phyloP scores from a whole-genome alignment of 2,797 vertebrate genomes.

The Apogon talboti region DNA sequence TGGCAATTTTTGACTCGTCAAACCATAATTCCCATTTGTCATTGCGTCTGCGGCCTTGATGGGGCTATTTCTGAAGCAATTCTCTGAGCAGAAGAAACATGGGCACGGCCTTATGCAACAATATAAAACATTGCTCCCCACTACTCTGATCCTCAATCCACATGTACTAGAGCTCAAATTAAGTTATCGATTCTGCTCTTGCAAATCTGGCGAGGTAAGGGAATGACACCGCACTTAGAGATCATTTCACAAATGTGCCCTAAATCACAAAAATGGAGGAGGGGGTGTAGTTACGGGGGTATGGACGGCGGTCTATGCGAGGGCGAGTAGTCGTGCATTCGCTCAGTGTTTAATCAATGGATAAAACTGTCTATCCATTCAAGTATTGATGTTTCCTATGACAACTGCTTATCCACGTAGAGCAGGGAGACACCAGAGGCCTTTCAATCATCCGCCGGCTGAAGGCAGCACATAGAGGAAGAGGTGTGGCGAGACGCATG shows the following conservation, averaged over 20 bases:
- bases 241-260: slow-evolving; percentile 78
- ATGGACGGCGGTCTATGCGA: slow-evolving; percentile 43
- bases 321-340: slow-evolving; percentile 72
- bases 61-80: slow-evolving; percentile 62
- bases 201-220: slow-evolving; percentile 66
- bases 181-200: slow-evolving; percentile 74
- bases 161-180: slow-evolving; percentile 59
- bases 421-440: slow-evolving; percentile 75
- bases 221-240: slow-evolving; percentile 77
- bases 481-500: slow-evolving; percentile 53
- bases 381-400: slow-evolving; percentile 80
- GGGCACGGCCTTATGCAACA: slow-evolving; percentile 66
- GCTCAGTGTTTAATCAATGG: slow-evolving; percentile 84
- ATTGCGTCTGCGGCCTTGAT: slow-evolving; percentile 73
- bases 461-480: slow-evolving; percentile 54
- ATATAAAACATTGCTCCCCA: slow-evolving; percentile 54
- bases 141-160: slow-evolving; percentile 27
- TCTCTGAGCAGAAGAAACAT: slow-evolving; percentile 57
- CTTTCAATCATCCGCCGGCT: slow-evolving; percentile 73
- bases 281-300: slow-evolving; percentile 49
- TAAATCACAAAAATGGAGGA: slow-evolving; percentile 78
- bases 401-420: slow-evolving; percentile 79
- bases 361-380: slow-evolving; percentile 84
- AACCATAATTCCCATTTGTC: slow-evolving; percentile 67
- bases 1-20: slow-evolving; percentile 74